Evolutionary conservation across 2,888 invertebrate genomes (phyloP).

Genomic region (Corbicula japonica): DNA sequence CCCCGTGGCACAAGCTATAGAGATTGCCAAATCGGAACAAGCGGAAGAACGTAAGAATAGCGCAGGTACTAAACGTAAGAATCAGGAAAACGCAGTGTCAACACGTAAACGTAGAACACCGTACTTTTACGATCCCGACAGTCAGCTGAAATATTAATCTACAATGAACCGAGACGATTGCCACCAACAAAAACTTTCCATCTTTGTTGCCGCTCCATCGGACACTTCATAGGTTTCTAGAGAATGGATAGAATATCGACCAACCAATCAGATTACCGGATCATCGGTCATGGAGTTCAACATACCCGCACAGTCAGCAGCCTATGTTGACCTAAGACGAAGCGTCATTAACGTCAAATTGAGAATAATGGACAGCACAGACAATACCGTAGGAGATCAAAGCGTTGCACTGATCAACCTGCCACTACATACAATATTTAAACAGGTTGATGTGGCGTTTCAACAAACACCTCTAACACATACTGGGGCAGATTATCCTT

Average conservation of each 20-base stretch:
- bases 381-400: slow-evolving; percentile 2
- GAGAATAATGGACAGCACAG: slow-evolving; percentile 34
- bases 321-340: slow-evolving; percentile 31
- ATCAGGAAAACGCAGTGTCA: neutral
- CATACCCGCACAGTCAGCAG: slow-evolving; percentile 34
- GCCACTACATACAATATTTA: slow-evolving; percentile 39
- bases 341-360: slow-evolving; percentile 34
- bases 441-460: slow-evolving; percentile 5
- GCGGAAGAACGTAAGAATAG: slow-evolving; percentile 38
- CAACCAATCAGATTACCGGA: slow-evolving; percentile 27
- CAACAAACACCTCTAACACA: slow-evolving; percentile 26
- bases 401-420: slow-evolving; percentile 34
- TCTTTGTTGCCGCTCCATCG: slow-evolving; percentile 11
- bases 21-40: slow-evolving; percentile 47
- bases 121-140: too few species aligned
- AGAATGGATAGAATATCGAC: slow-evolving; percentile 23
- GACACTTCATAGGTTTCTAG: neutral
- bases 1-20: slow-evolving; percentile 41
- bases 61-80: slow-evolving; percentile 3
- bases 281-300: slow-evolving; percentile 38
- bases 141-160: too few species aligned
- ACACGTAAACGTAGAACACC: too few species aligned
- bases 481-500: slow-evolving; percentile 56
- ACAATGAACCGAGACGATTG: slow-evolving; percentile 12
- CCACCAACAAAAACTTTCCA: slow-evolving; percentile 33